Percentiles rank a stretch among this genome's conserved stretches.
These are phyloP conservation scores for Psilanteris sp. DNA, from an alignment of 1,140 invertebrate species.

Conservation along the genomic window DNA sequence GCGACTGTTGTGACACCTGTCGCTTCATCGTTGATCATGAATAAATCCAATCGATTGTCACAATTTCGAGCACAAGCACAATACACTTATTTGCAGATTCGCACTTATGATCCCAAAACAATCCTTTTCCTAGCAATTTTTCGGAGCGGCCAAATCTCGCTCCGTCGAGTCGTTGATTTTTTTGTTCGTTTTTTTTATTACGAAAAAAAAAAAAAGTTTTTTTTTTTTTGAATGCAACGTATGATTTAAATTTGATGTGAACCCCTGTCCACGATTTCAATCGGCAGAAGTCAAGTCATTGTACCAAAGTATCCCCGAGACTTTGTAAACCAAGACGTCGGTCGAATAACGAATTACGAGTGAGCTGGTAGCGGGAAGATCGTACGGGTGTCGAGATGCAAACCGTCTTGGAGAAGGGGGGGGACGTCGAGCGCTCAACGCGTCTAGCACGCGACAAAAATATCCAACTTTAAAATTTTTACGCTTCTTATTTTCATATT, in stretches of 20 bases:
- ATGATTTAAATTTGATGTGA: slow-evolving; percentile 47
- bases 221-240: too few relatives aligned
- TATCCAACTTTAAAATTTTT: slow-evolving; percentile 52
- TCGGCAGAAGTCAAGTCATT: slow-evolving; percentile 90
- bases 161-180: slow-evolving; percentile 55
- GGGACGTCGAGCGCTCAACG: slow-evolving; percentile 73
- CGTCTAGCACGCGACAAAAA: slow-evolving; percentile 61
- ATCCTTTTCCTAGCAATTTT: slow-evolving; percentile 27
- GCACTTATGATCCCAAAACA: slow-evolving; percentile 27
- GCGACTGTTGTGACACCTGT: slow-evolving; percentile 78
- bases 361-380: slow-evolving; percentile 72
- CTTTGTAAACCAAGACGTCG: slow-evolving; percentile 91
- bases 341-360: slow-evolving; percentile 90
- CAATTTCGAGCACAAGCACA: slow-evolving; percentile 68
- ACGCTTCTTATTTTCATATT: slow-evolving; percentile 19
- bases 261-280: slow-evolving; percentile 82
- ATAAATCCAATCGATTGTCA: slow-evolving; percentile 53
- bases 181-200: slow-evolving; percentile 29
- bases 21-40: slow-evolving; percentile 79
- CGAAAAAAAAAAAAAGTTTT: slow-evolving; percentile 1
- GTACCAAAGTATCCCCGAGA: slow-evolving; percentile 84
- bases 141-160: slow-evolving; percentile 45
- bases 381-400: slow-evolving; percentile 47
- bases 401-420: slow-evolving; percentile 66
- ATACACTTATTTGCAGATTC: slow-evolving; percentile 30